A percentile compares a stretch with the other conserved stretches of the same genome.
Conservation (phyloP, 2,888 invertebrate species). For the Phoenoteleia sp. region DNA sequence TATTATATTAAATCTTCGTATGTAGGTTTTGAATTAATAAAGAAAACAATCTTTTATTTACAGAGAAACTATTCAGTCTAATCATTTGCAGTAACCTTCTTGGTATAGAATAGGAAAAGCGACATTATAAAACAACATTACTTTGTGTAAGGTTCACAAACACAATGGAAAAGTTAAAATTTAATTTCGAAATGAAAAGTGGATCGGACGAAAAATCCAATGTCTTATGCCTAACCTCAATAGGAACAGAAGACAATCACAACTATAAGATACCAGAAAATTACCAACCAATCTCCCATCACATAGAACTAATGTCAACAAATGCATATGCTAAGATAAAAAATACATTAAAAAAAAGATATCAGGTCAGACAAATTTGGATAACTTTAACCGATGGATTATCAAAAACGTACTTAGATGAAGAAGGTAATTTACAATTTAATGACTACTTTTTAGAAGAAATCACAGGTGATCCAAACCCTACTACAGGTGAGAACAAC, state of each 20-base stretch:
- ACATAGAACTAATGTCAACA: constrained; percentile 53
- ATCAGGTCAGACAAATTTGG: constrained; percentile 72
- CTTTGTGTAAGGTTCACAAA: too few species aligned
- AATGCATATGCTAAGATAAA: constrained; percentile 63
- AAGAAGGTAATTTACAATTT: constrained; percentile 68
- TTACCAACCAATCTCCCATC: constrained; percentile 46
- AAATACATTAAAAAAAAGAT: constrained; percentile 71
- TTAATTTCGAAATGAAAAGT: too few species aligned
- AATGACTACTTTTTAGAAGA: constrained; percentile 50
- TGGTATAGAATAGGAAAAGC: too few species aligned
- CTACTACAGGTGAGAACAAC: not conserved
- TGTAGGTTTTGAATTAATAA: too few species aligned
- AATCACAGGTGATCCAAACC: constrained; percentile 23
- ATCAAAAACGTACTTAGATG: constrained; percentile 64
- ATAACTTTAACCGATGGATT: constrained; percentile 63
- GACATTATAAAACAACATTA: too few species aligned
- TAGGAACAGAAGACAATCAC: constrained; percentile 52
- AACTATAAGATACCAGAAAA: constrained; percentile 62
- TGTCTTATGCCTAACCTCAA: constrained; percentile 58
- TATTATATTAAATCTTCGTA: too few species aligned
- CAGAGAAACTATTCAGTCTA: too few species aligned
- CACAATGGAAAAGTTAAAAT: too few species aligned
- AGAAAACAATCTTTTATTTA: too few species aligned
- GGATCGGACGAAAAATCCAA: constrained; percentile 62
- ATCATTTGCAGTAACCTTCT: too few species aligned